phyloP scores from a whole-genome alignment of 2,797 vertebrate species.

The Megalops cyprinoides region DNA sequence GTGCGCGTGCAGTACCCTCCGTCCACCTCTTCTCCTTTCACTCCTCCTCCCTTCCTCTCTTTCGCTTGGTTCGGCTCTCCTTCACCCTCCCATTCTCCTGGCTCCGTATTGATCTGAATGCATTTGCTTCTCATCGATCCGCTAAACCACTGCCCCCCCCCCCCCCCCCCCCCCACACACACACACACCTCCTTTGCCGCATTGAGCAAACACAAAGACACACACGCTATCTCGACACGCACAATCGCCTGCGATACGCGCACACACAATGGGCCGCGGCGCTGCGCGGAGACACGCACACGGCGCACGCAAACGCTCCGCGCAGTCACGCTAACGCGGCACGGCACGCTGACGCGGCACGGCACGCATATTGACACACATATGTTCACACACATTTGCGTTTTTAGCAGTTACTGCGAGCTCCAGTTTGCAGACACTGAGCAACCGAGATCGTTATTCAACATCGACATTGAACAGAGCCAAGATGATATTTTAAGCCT shows the following conservation, averaged over 20 bases:
- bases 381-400: background rate
- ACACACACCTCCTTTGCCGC: conserved; percentile 65
- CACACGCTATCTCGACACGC: conserved; percentile 37
- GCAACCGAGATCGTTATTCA: background rate
- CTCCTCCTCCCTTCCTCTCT: conserved; percentile 42
- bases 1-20: conserved; percentile 4
- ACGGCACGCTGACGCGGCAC: background rate
- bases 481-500: conserved; percentile 11
- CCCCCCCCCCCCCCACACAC: too few relatives aligned
- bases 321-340: background rate
- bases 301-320: background rate
- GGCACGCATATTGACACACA: background rate
- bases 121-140: conserved; percentile 80
- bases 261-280: too few relatives aligned
- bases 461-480: background rate
- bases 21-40: conserved; percentile 18
- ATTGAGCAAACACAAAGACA: conserved; percentile 73
- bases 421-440: background rate
- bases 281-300: too few relatives aligned
- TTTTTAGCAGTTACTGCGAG: background rate
- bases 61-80: conserved; percentile 20
- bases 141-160: conserved; percentile 60
- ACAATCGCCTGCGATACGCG: conserved; percentile 5
- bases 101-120: conserved; percentile 80
- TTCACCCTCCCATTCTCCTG: conserved; percentile 45